Evolutionary conservation across 1,140 invertebrate genomes (phyloP).

Genomic region (Polypedilum pembai): DNA sequence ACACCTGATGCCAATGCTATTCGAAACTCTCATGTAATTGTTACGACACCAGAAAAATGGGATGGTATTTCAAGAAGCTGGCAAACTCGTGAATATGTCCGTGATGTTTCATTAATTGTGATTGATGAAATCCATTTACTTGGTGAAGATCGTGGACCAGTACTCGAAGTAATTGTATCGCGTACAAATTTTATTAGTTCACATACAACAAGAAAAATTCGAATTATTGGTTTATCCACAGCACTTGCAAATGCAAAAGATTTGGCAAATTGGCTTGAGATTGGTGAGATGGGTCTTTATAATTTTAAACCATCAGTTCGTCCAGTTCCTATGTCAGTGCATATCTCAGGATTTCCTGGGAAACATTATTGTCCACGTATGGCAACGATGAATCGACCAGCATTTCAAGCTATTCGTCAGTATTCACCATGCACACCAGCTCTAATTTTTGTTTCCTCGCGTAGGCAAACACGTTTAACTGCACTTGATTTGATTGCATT

Average conservation of each 20-base stretch:
- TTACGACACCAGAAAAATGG: conserved; percentile 99
- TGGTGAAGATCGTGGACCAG: conserved; percentile 79
- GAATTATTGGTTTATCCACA: conserved; percentile 93
- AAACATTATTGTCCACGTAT: conserved; percentile 99
- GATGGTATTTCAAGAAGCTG: conserved; percentile 96
- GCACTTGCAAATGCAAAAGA: conserved; percentile 96
- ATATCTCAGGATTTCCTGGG: conserved; percentile 77
- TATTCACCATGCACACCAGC: conserved; percentile 87
- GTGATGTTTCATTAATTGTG: conserved; percentile 84
- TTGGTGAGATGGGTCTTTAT: conserved; percentile 84
- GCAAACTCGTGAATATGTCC: conserved; percentile 94
- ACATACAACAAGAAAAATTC: conserved; percentile 67
- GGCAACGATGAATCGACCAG: conserved; percentile 99
- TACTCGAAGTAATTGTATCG: conserved; percentile 79
- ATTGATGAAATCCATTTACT: conserved; percentile 99
- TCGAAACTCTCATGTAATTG: conserved; percentile 78
- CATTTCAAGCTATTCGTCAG: conserved; percentile 88
- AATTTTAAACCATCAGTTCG: conserved; percentile 97
- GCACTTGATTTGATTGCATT: conserved; percentile 94
- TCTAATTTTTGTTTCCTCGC: conserved; percentile 95
- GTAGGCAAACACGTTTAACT: conserved; percentile 93
- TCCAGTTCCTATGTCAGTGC: conserved; percentile 94
- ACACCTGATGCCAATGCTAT: conserved; percentile 88
- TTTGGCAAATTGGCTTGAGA: conserved; percentile 93
- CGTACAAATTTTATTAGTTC: conserved; percentile 85